Conservation (phyloP, 37 sponge, comb jelly and placozoan species). For the Petrosia ficiformis region DNA sequence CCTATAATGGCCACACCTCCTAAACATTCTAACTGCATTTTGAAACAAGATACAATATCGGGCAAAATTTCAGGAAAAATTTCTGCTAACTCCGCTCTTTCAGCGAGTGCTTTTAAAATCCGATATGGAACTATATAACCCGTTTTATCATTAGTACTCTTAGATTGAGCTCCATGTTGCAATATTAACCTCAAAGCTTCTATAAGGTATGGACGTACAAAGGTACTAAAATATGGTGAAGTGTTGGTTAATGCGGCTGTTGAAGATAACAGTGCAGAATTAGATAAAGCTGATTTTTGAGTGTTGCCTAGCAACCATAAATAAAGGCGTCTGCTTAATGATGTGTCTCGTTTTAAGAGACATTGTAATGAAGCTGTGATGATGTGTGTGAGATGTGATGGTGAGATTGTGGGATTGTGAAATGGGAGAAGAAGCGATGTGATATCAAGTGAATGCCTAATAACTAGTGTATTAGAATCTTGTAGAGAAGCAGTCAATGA, state of each 20-base stretch:
- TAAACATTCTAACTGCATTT: slow-evolving; percentile 23
- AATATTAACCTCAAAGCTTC: slow-evolving; percentile 13
- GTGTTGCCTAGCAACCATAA: slow-evolving; percentile 68
- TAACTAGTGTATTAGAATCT: slow-evolving; percentile 72
- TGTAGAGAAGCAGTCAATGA: slow-evolving; percentile 59
- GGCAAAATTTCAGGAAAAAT: slow-evolving; percentile 33
- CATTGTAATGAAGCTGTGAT: slow-evolving; percentile 65
- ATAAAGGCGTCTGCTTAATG: slow-evolving; percentile 77
- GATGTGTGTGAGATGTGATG: slow-evolving; percentile 25
- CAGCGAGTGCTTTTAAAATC: slow-evolving; percentile 37
- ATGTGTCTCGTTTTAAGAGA: slow-evolving; percentile 75
- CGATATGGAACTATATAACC: slow-evolving; percentile 42
- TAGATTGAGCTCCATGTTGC: not conserved
- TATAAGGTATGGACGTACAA: not conserved
- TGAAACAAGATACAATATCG: slow-evolving; percentile 39
- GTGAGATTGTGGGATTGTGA: slow-evolving; percentile 41
- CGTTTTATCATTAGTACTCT: not conserved
- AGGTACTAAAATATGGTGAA: not conserved
- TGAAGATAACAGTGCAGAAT: not conserved
- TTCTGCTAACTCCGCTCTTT: slow-evolving; percentile 25
- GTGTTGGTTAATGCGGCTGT: not conserved
- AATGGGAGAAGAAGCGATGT: slow-evolving; percentile 53
- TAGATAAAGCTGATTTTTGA: not conserved
- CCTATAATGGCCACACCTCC: slow-evolving; percentile 3
- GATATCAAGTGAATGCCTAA: slow-evolving; percentile 65